Base-by-base conservation (phyloP, 2,797 vertebrate genomes). In the Acanthiza pusilla region DNA sequence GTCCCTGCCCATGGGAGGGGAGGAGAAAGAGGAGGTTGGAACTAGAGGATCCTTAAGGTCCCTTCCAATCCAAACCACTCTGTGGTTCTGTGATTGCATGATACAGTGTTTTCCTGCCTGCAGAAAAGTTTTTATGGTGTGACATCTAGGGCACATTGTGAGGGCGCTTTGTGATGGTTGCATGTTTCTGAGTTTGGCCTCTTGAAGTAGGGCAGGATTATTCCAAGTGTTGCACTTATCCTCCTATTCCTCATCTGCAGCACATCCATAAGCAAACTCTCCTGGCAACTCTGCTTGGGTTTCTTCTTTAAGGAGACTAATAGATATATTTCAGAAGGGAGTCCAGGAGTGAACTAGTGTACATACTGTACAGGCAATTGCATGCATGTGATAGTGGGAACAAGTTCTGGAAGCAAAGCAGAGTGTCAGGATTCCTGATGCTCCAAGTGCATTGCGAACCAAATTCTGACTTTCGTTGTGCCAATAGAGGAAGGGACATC, bases 301-400 rank as follows among this genome's bases (percentile, higher is more conserved):
- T 85, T 86, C 4, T 45, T 67, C 45, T 63, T 72, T 42, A 54
- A 76, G 25, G 13, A 34, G 9, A 5, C 15, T 74, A 13, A n/a
- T 18, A 34, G 20, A 17, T 65, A 16, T 7, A 25, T 72, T 36
- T 22, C 18, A 25, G 18, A 50, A 19, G 2, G 5, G 25, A 66
- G 9, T 26, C n/a, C 0, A 0, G 19, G 21, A 61, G 4, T 73
- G n/a, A 67, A 11, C 7, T 45, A 8, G 10, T 7, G 2, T 16
- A 14, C 13, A 38, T 26, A 13, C 9, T 47, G 21, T 30, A 29
- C 9, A 72, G 54, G 27, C 13, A 82, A 19, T 32, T 55, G 30
- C 7, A 9, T 63, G 5, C 4, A 16, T 43, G 22, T 11, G 16
- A 19, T 42, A 20, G 26, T 22, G 20, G 34, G 12, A 75, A 9